Evolutionary conservation across 2,113 vertebrate genomes (phyloP), one percentile per base, ranked within the genome.

Genomic region (Tringa solitaria): DNA sequence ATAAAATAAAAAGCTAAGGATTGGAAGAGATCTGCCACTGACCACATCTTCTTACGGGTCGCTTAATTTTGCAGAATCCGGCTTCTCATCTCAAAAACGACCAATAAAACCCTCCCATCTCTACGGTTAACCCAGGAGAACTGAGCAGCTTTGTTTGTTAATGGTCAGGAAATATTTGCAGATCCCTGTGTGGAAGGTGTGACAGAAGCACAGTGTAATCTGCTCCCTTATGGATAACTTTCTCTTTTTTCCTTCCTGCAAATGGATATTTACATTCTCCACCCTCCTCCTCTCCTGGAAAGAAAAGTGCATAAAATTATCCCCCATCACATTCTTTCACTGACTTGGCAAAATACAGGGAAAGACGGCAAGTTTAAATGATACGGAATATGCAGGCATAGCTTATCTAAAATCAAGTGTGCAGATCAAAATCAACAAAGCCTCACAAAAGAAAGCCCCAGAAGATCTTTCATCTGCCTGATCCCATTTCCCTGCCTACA

Each of bases 401-500:
- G 82, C 70, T 81, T 91, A 90, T 95, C 86, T 91, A 92, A 94
- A 86, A 93, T 92, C 74, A 95, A 94, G 48, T 0, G 0, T 85
- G 72, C 77, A 92, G 93, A 96, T 90, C 88, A 81, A 73, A 95
- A 92, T 93, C 81, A 90, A 76, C 84, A 92, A 91, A 97, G 65
- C 46, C 57, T 96, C 89, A 91, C 84, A 94, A 95, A 96, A 92
- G 87, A 93, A 96, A 82, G 45, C 60, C 75, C 82, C 61, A 54
- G 56, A 92, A 89, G 81, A 50, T 90, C 95, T 94, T 95, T 94
- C 82, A 93, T 94, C 95, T 91, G 59, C n/a, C 78, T 91, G 64
- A 87, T 93, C 64, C 64, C 82, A 53, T 93, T 96, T 96, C 81
- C 85, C 89, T 96, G 81, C 94, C 87, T 95, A 95, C 84, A 95